Evolutionary conservation across 2,888 invertebrate species (phyloP).

Genomic region (Hemithea aestivaria): DNA sequence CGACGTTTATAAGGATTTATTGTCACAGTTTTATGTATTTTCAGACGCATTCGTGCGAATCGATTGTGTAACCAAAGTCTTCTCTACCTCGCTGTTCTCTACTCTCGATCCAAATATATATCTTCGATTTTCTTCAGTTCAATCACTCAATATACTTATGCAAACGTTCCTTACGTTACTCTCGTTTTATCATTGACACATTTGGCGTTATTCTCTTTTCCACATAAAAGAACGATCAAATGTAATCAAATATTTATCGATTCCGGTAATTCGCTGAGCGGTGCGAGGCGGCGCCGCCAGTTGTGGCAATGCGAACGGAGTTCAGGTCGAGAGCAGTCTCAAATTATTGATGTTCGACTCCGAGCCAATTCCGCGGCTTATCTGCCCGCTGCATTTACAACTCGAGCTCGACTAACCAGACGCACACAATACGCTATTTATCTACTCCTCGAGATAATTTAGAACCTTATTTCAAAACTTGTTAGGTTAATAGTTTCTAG

Average conservation of each 20-base stretch:
- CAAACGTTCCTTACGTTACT: slow-evolving; percentile 9
- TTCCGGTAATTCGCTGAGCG: slow-evolving; percentile 47
- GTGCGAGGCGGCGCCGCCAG: slow-evolving; percentile 29
- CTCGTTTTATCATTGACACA: slow-evolving; percentile 29
- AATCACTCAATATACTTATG: slow-evolving; percentile 7
- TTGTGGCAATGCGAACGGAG: slow-evolving; percentile 21
- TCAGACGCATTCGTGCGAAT: too few relatives aligned
- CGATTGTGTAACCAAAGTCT: too few relatives aligned
- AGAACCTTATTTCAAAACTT: slow-evolving; percentile 7
- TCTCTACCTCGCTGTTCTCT: too few relatives aligned
- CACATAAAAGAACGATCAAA: slow-evolving; percentile 37
- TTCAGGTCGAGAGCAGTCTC: slow-evolving; percentile 35
- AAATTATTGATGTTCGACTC: slow-evolving; percentile 45
- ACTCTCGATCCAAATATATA: too few relatives aligned
- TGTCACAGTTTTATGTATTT: too few relatives aligned
- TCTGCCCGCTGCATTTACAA: slow-evolving; percentile 26
- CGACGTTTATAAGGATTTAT: too few relatives aligned
- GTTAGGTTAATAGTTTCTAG: too few relatives aligned
- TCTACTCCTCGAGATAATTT: slow-evolving; percentile 1
- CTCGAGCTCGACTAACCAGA: slow-evolving; percentile 5
- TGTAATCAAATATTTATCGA: slow-evolving; percentile 53
- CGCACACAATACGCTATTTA: slow-evolving; percentile 7
- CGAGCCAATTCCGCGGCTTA: slow-evolving; percentile 25
- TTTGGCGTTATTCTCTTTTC: slow-evolving; percentile 30
- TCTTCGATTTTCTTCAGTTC: too few relatives aligned